Evolutionary conservation across 1,140 invertebrate genomes (phyloP), one percentile per base, ranked within the genome.

Genomic region (Pantala flavescens): DNA sequence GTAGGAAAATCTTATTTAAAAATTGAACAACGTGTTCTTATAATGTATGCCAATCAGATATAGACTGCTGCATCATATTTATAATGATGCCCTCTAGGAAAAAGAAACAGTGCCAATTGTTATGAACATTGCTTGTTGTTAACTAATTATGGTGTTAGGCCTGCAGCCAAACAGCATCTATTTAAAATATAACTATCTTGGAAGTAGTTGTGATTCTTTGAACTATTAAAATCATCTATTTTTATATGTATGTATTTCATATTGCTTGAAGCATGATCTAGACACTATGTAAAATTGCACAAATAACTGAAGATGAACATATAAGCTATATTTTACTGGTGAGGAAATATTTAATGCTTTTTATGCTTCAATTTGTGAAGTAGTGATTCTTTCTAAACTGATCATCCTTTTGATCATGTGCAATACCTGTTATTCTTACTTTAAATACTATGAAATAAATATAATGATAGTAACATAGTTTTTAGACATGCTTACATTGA

Each of bases 201-300:
- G 14, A 19, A 63, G 49, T 21, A 63, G 49, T 19, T 63, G n/a
- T 16, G 49, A 36, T 36, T 63, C n/a, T 63, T 63, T 63, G 49
- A 19, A 12, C 49, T 63, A 21, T 63, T 19, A 63, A n/a, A 63
- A 63, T 63, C 28, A 21, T 63, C 49, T 63, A 63, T 63, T 63
- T 63, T 63, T 63, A 63, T 63, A 63, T 63, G 49, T 63, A 63
- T 63, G 49, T 63, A 63, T 63, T 63, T 63, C 49, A 63, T 63
- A 63, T 63, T 63, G 49, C 49, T 63, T 63, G 49, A 63, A 14
- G 49, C 49, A 63, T 63, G 49, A 63, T 63, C 49, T 63, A 63
- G 49, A 19, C 16, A 63, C 49, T 63, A 63, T 63, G 49, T 63
- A 21, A 63, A 63, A 36, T 7, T 63, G 49, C 49, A 63, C 49